Base-by-base conservation (phyloP, 2,888 invertebrate genomes). In the Drosophila melanocephala region DNA sequence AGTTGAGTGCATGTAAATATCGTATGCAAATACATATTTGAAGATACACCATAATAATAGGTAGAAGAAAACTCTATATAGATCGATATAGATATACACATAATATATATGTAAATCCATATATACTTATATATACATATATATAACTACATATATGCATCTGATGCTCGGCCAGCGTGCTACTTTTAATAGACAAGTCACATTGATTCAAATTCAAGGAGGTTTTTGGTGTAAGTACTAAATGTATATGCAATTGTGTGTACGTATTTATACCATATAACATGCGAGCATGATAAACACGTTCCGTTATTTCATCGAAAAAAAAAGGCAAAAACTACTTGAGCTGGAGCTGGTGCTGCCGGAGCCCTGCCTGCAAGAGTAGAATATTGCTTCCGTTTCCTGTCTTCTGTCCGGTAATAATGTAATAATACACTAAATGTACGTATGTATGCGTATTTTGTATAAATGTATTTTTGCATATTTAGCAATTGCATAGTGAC, bases 191-290 rank as follows among this genome's bases (percentile, higher is more conserved):
- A 91, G 91, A 88, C 88, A 88, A 88, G 88, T 88, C 88, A 88
- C 91, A 91, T 88, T 91, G 86, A 89, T 87, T 83, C 75, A 90
- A 88, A 90, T 87, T 86, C 78, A 91, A 88, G 90, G 90, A 91
- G 88, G 91, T 88, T 88, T 83, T 75, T 72, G 72, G 69, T 87
- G 57, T 77, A 74, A 57, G 61, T 74, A 70, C 70, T 58, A 30
- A 51, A 26, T 61, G 16, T 44, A 14, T 64, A n/a, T 66, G 51
- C 67, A 53, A 35, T 35, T 83, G 26, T 77, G 28, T 30, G n/a
- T 52, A 26, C 58, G 33, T 58, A 35, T 56, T n/a, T 56, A n/a
- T 30, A 57, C 37, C 39, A 37, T 62, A 42, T 64, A 72, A 62
- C 52, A 68, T 77, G 56, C 58, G 66, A 62, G 37, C 64, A 66